Base-by-base conservation (phyloP, 2,797 vertebrate genomes). In the Lepidocolaptes lacrymiger region DNA sequence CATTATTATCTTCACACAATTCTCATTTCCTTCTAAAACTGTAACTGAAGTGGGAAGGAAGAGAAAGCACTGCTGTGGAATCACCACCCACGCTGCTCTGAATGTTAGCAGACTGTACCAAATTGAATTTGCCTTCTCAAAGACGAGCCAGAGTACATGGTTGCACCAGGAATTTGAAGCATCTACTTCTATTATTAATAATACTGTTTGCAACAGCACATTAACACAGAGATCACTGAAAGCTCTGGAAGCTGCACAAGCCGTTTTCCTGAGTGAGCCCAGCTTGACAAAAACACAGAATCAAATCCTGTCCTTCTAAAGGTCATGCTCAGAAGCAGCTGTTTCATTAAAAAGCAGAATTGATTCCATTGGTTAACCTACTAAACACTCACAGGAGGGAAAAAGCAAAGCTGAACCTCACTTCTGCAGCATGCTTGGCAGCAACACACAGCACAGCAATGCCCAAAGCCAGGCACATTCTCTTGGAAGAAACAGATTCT, bases 371-470 rank as follows among this genome's bases (percentile, higher is more conserved):
- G 16, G 18, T 69, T 82, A 71, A 63, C 68, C 63, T 76, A 72
- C 34, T 41, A 68, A 89, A 71, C 7, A 23, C 37, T 69, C 28
- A 73, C 52, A 90, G n/a, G 44, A 93, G 6, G 74, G 56, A 73
- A 92, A 84, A 94, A 95, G 91, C 76, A 93, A 80, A 97, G 91
- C 77, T 73, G 59, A 64, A 88, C 44, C 49, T 89, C 91, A 71
- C 75, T 89, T 91, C 49, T 64, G 66, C 92, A 95, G 88, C 88
- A 84, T 81, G 94, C 95, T 91, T 74, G 81, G 76, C 94, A 95
- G 83, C 91, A 88, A 82, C 93, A 91, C 89, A 69, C 3, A 93
- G 84, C 75, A 88, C 55, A 90, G 86, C 89, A 94, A 85, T 30
- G 58, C 69, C 74, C 69, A 92, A 91, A 89, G 95, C 74, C 83